These are phyloP conservation scores for Papilio polytes DNA, from an alignment of 1,140 invertebrate species.

Conservation along the genomic window DNA sequence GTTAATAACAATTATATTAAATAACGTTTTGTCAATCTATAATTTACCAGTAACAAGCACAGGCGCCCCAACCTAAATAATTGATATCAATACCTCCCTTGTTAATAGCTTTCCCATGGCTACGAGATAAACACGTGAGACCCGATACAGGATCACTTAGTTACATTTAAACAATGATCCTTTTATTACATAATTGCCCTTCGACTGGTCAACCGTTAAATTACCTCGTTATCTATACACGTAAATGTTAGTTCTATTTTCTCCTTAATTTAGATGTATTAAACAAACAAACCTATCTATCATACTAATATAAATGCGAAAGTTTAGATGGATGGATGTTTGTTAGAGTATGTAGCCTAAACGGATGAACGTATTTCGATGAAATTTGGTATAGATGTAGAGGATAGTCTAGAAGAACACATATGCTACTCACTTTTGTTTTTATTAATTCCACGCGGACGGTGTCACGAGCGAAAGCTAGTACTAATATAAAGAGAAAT, in stretches of 20 bases:
- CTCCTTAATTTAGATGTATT: too few relatives aligned
- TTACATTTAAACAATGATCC: conserved; percentile 42
- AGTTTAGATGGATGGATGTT: too few relatives aligned
- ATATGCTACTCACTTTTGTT: too few relatives aligned
- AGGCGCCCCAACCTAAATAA: conserved; percentile 59
- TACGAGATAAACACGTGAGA: conserved; percentile 53
- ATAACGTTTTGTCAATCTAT: conserved; percentile 39
- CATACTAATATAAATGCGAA: too few relatives aligned
- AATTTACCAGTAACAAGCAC: conserved; percentile 57
- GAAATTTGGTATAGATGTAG: too few relatives aligned
- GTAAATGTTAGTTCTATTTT: neutral
- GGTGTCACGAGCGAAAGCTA: too few relatives aligned
- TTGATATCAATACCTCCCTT: conserved; percentile 70
- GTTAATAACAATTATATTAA: conserved; percentile 37
- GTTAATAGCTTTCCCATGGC: conserved; percentile 75
- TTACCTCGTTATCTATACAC: conserved; percentile 2
- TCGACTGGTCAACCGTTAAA: conserved; percentile 36
- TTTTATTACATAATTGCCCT: conserved; percentile 36
- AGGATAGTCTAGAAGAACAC: too few relatives aligned
- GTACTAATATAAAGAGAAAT: too few relatives aligned
- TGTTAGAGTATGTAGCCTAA: too few relatives aligned
- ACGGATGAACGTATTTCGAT: too few relatives aligned
- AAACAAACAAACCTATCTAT: too few relatives aligned
- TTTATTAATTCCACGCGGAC: too few relatives aligned
- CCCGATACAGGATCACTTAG: conserved; percentile 43